Evolutionary conservation across 2,888 invertebrate genomes (phyloP).

Genomic region (Micropterix aruncella): DNA sequence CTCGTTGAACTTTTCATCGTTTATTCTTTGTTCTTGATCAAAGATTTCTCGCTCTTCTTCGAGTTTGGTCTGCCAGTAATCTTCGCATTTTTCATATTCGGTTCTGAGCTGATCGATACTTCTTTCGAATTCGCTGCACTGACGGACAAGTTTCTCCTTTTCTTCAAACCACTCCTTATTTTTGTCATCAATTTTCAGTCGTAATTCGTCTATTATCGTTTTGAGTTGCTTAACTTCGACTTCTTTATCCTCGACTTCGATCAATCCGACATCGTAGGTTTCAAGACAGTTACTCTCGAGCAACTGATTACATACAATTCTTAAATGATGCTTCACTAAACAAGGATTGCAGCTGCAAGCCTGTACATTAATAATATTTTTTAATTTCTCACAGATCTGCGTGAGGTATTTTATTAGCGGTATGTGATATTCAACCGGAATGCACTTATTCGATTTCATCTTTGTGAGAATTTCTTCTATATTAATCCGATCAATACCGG

Average conservation of each 20-base stretch:
- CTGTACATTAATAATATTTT: not conserved
- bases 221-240: not conserved
- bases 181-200: not conserved
- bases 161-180: not conserved
- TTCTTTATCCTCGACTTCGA: not conserved
- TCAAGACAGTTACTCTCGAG: not conserved
- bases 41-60: slow-evolving; percentile 63
- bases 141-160: not conserved
- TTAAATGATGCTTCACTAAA: not conserved
- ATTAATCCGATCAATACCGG: not conserved
- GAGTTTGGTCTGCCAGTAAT: slow-evolving; percentile 72
- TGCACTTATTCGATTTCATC: not conserved
- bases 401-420: not conserved
- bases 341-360: not conserved
- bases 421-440: not conserved
- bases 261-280: not conserved
- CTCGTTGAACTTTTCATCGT: slow-evolving; percentile 62
- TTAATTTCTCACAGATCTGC: not conserved
- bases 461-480: not conserved
- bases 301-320: not conserved
- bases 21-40: slow-evolving; percentile 61
- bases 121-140: slow-evolving; percentile 50
- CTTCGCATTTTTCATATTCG: slow-evolving; percentile 76
- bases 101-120: slow-evolving; percentile 59
- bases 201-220: not conserved